Conservation (phyloP, 2,113 vertebrate species). For the Amphilophus citrinellus region DNA sequence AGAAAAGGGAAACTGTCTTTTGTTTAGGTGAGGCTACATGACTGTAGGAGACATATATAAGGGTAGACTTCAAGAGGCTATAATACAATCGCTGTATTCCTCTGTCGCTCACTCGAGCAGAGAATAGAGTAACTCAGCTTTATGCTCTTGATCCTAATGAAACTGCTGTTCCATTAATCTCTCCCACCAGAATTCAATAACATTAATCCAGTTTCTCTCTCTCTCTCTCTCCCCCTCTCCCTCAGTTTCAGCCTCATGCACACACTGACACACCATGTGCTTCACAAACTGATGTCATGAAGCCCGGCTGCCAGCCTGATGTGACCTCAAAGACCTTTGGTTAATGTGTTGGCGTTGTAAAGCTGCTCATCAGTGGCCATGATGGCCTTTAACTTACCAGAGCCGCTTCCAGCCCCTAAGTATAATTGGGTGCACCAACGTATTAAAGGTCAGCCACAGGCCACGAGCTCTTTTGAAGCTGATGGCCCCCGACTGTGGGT, state of each 20-base stretch:
- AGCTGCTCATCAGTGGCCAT: conserved; percentile 53
- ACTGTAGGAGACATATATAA: conserved; percentile 23
- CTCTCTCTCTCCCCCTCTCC: too few species aligned
- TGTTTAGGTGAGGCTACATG: conserved; percentile 43
- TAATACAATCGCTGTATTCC: conserved; percentile 13
- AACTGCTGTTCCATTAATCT: conserved; percentile 56
- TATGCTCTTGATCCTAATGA: conserved; percentile 56
- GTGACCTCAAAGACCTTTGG: conserved; percentile 58
- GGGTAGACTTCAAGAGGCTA: conserved; percentile 10
- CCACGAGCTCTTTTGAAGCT: conserved; percentile 56
- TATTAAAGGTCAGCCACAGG: conserved; percentile 50
- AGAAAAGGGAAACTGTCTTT: conserved; percentile 55
- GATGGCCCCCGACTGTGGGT: conserved; percentile 46
- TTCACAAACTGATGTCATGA: conserved; percentile 23
- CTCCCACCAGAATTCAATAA: conserved; percentile 42
- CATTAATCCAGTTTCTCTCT: conserved; percentile 33
- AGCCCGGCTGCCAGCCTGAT: conserved; percentile 18
- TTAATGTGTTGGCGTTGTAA: conserved; percentile 40
- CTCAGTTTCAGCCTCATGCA: conserved; percentile 15
- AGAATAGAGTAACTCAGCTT: conserved; percentile 25
- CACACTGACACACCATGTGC: not conserved
- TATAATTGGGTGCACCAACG: conserved; percentile 8
- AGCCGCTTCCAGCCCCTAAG: conserved; percentile 20
- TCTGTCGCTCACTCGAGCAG: not conserved
- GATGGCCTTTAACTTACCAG: conserved; percentile 34